Base-by-base conservation (phyloP, 2,113 vertebrate genomes). In the Oxyura jamaicensis region DNA sequence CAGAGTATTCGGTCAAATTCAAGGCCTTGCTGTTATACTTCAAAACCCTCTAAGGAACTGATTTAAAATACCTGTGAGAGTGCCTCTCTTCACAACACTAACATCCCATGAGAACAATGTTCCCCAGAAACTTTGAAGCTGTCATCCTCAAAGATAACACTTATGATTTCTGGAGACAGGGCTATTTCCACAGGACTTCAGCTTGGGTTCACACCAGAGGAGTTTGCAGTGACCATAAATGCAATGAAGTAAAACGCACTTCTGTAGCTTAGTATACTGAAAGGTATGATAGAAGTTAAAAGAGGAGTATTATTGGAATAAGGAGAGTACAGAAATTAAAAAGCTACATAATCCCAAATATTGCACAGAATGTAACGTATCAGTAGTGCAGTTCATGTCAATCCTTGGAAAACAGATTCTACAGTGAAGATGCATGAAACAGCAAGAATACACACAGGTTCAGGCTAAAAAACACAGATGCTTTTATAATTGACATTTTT, bases 91-190 rank as follows among this genome's bases (percentile, higher is more conserved):
- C 83, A 55, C 58, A 77, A 73, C 53, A 73, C 62, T 7, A 68
- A 16, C 48, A n/a, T 69, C 88, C 88, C 88, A 60, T 0, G 11
- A 92, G 88, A 86, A 36, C 33, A 67, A 1, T 6, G 48, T 3
- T 92, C 62, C 88, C 68, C 58, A 66, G 92, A 53, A 97, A 68
- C 77, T 65, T 18, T 86, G 69, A 53, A 73, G 80, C 88, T 92
- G 86, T 83, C 92, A 96, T 74, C 56, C 90, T 86, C 95, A 68
- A 83, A 63, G 83, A 68, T 76, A 90, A 56, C 86, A 76, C 66
- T 86, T 75, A 74, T 36, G 52, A 93, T 88, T 86, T 36, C 5
- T 52, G 62, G 44, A 94, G 90, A 62, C 33, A 83, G 68, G 73
- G 22, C 62, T 84, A 2, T 56, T 90, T 84, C 92, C 88, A 91